A percentile compares a stretch with the other conserved stretches of the same genome.
Conservation (phyloP, 1,140 invertebrate genomes). For the Limonius californicus region DNA sequence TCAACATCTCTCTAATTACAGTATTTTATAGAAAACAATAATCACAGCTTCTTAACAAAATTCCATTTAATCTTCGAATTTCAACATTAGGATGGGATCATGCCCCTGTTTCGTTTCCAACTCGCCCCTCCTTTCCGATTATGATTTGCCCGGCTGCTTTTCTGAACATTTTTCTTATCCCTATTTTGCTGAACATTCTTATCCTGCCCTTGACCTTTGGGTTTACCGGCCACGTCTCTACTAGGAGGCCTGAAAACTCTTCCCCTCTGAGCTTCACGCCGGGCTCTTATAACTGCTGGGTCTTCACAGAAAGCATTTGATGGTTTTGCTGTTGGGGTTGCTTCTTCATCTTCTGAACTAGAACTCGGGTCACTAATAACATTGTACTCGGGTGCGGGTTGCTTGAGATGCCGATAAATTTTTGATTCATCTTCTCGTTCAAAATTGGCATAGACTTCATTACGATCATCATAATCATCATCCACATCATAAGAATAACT, state of each 20-base stretch:
- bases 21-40: background rate
- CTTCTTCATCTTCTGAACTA: constrained; percentile 13
- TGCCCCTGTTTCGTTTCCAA: constrained; percentile 70
- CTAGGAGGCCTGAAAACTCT: constrained; percentile 49
- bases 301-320: constrained; percentile 63
- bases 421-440: constrained; percentile 60
- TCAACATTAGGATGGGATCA: constrained; percentile 63
- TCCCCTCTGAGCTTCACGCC: constrained; percentile 53
- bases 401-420: background rate
- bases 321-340: background rate
- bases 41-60: no score
- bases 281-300: constrained; percentile 67
- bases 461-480: constrained; percentile 87
- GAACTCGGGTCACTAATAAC: background rate
- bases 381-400: background rate
- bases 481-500: constrained; percentile 62
- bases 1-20: no score
- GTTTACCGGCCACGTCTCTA: constrained; percentile 30
- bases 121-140: constrained; percentile 70
- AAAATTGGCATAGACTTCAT: constrained; percentile 50
- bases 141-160: constrained; percentile 70
- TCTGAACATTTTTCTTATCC: constrained; percentile 70
- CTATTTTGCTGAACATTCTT: constrained; percentile 67
- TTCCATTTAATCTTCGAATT: no score
- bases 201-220: constrained; percentile 69